Evolutionary conservation across 2,888 invertebrate species (phyloP), one percentile per base, ranked within the genome.

Genomic region (Yponomeuta plumbellus): DNA sequence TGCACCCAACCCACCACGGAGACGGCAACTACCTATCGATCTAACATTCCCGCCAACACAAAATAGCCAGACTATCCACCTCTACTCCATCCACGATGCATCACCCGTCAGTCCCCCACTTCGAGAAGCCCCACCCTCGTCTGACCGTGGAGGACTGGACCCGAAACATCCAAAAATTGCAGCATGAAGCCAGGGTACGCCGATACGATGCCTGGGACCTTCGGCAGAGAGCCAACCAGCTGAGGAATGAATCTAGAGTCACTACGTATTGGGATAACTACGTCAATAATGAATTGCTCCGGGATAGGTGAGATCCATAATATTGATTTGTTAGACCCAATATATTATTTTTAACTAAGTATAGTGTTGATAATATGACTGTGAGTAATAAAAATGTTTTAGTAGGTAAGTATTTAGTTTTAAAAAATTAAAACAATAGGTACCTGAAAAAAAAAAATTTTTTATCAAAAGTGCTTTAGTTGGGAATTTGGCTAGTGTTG

Each of bases 201-300:
- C 91, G 95, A 61, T 87, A 88, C 21, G 95, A 96, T 74, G 93
- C 95, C 0, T 95, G 95, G 70, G 92, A 93, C 66, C 82, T 96
- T 39, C 91, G 96, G 34, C 94, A 96, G 77, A 92, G 94, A 64
- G 93, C 95, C 0, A 92, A 94, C 64, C 94, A 94, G 70, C 83
- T 96, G 66, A 91, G 96, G 62, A 95, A 96, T 75, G 96, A 97
- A 79, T 94, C 95, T 0, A 86, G 92, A 65, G 94, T 96, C 39
- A 94, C 94, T 69, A 94, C 96, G 0, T 91, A 94, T 75, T 97
- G 97, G 96, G 94, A 95, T 75, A 95, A 93, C 66, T 94, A 94
- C 73, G 93, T 94, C 74, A 96, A 96, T 72, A 95, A 95, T 80
- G 93, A 94, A 67, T 88, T 94, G 34, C 84, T 97, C 67, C 86